Evolutionary conservation across 2,113 vertebrate species (phyloP).

Genomic region (Hiodon alosoides): DNA sequence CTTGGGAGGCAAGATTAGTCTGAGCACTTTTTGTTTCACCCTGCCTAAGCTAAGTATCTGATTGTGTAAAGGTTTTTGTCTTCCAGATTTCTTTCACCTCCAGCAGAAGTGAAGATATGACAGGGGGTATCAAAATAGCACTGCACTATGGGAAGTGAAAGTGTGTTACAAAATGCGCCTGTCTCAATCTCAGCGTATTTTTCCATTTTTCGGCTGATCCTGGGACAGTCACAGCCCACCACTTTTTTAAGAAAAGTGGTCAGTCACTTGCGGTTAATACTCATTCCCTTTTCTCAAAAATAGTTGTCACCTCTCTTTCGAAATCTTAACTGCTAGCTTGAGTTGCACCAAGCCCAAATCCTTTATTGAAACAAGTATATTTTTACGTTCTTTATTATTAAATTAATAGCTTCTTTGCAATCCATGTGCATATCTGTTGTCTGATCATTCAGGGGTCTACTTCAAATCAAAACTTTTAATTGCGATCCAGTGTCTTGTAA

Average conservation of each 20-base stretch:
- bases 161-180: slow-evolving; percentile 59
- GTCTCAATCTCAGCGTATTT: slow-evolving; percentile 35
- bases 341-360: background rate
- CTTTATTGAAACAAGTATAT: too few relatives aligned
- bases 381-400: too few relatives aligned
- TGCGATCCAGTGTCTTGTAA: background rate
- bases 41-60: too few relatives aligned
- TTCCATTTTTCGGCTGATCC: slow-evolving; percentile 32
- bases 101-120: slow-evolving; percentile 7
- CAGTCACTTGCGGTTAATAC: slow-evolving; percentile 42
- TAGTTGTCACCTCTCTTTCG: slow-evolving; percentile 43
- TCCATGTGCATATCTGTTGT: background rate
- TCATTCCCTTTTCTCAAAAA: slow-evolving; percentile 45
- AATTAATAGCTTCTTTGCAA: background rate
- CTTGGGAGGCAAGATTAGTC: background rate
- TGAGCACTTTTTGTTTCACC: background rate
- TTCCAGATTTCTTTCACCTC: background rate
- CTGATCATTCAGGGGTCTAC: background rate
- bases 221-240: slow-evolving; percentile 26
- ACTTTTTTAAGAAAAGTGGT: slow-evolving; percentile 34
- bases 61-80: background rate
- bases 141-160: slow-evolving; percentile 62
- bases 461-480: background rate
- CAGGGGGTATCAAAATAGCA: slow-evolving; percentile 52
- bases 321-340: slow-evolving; percentile 46